These are phyloP conservation scores for Maconellicoccus hirsutus DNA, from an alignment of 1,140 invertebrate species.

Conservation along the genomic window DNA sequence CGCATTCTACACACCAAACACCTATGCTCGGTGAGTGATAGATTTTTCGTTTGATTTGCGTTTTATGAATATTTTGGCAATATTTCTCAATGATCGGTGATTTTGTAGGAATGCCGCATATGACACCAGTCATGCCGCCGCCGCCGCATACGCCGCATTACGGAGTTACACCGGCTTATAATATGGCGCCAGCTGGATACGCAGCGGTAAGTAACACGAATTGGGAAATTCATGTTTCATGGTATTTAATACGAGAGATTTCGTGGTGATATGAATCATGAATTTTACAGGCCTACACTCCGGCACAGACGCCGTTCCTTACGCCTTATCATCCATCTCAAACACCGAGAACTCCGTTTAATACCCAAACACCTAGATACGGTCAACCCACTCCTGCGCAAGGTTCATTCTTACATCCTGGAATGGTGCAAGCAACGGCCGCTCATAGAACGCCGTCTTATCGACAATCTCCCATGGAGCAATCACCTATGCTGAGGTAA, in stretches of 20 bases:
- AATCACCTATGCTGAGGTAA: slow-evolving; percentile 11
- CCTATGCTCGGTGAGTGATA: slow-evolving; percentile 33
- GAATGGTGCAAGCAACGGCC: slow-evolving; percentile 19
- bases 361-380: slow-evolving; percentile 46
- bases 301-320: slow-evolving; percentile 82
- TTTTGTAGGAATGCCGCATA: slow-evolving; percentile 14
- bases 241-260: too few relatives aligned
- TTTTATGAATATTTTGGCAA: slow-evolving; percentile 32
- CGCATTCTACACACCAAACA: slow-evolving; percentile 42
- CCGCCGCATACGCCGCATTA: background rate
- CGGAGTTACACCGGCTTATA: background rate
- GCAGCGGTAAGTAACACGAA: background rate
- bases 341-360: slow-evolving; percentile 28
- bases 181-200: background rate
- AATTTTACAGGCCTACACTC: slow-evolving; percentile 58
- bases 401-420: slow-evolving; percentile 10
- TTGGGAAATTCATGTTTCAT: too few relatives aligned
- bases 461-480: slow-evolving; percentile 22
- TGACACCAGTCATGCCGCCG: background rate
- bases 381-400: slow-evolving; percentile 46
- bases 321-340: slow-evolving; percentile 65
- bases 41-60: slow-evolving; percentile 35
- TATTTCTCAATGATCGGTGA: too few relatives aligned
- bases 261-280: too few relatives aligned
- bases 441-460: slow-evolving; percentile 10